Evolutionary conservation across 2,797 vertebrate genomes (phyloP).

Genomic region (Semotilus atromaculatus): DNA sequence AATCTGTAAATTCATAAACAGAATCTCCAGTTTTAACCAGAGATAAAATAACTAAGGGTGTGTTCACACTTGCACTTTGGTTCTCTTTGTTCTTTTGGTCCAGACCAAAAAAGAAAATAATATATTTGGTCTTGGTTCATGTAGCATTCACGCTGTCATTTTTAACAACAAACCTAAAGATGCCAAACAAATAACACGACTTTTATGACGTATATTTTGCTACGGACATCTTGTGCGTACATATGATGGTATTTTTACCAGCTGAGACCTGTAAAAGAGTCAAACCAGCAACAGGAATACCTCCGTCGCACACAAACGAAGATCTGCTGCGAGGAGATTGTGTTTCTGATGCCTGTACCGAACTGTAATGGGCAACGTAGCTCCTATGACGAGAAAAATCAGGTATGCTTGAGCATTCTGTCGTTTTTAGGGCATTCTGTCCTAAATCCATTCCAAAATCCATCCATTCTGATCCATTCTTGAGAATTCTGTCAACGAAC

Average conservation of each 20-base stretch:
- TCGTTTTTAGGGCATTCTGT: too few relatives aligned
- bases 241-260: neutral
- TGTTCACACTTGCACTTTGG: neutral
- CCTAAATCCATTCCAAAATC: too few relatives aligned
- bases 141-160: neutral
- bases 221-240: neutral
- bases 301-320: neutral
- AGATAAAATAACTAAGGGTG: neutral
- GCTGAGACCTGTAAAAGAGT: neutral
- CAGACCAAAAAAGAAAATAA: neutral
- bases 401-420: neutral
- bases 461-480: too few relatives aligned
- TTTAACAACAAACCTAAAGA: neutral
- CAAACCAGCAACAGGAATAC: neutral
- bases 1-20: constrained; percentile 75
- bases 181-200: neutral
- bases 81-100: neutral
- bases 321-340: neutral
- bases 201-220: neutral
- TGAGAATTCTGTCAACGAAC: too few relatives aligned
- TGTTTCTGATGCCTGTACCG: neutral
- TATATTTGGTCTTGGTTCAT: neutral
- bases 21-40: neutral
- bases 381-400: neutral
- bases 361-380: neutral